Evolutionary conservation across 2,797 vertebrate species (phyloP).

Genomic region (Myripristis jacobus): DNA sequence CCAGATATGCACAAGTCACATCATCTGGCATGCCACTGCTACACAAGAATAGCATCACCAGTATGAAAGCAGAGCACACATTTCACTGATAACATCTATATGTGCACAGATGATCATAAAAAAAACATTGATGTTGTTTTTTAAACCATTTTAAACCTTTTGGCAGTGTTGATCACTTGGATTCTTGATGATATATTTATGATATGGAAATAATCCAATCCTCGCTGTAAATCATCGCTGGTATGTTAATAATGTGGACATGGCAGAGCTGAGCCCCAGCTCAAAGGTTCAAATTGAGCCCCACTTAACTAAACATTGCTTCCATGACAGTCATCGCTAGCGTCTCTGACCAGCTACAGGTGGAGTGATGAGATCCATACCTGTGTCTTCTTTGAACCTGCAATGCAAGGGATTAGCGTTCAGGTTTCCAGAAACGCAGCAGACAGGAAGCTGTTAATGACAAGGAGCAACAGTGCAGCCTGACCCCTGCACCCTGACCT

Average conservation of each 20-base stretch:
- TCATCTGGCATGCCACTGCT: background rate
- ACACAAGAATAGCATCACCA: background rate
- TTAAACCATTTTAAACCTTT: too few relatives aligned
- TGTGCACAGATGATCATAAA: too few relatives aligned
- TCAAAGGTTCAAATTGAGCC: background rate
- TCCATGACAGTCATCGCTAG: background rate
- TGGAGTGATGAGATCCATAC: slow-evolving; percentile 33
- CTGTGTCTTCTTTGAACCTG: slow-evolving; percentile 71
- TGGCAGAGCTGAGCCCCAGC: background rate
- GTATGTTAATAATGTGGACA: background rate
- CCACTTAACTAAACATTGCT: slow-evolving; percentile 2
- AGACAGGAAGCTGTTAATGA: slow-evolving; percentile 81
- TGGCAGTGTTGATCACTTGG: too few relatives aligned
- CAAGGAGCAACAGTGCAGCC: slow-evolving; percentile 70
- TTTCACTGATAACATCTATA: slow-evolving; percentile 2
- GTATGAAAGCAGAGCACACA: slow-evolving; percentile 2
- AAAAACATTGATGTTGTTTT: too few relatives aligned
- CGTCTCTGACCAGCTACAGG: slow-evolving; percentile 18
- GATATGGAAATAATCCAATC: background rate
- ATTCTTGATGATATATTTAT: too few relatives aligned
- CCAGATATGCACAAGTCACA: slow-evolving; percentile 4
- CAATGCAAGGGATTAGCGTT: slow-evolving; percentile 68
- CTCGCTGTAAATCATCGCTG: background rate
- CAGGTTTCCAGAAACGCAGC: slow-evolving; percentile 67
- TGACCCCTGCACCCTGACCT: slow-evolving; percentile 77